Percentiles rank a stretch among this genome's conserved stretches.
phyloP scores from a whole-genome alignment of 2,797 vertebrate genomes.

The Chelmon rostratus region DNA sequence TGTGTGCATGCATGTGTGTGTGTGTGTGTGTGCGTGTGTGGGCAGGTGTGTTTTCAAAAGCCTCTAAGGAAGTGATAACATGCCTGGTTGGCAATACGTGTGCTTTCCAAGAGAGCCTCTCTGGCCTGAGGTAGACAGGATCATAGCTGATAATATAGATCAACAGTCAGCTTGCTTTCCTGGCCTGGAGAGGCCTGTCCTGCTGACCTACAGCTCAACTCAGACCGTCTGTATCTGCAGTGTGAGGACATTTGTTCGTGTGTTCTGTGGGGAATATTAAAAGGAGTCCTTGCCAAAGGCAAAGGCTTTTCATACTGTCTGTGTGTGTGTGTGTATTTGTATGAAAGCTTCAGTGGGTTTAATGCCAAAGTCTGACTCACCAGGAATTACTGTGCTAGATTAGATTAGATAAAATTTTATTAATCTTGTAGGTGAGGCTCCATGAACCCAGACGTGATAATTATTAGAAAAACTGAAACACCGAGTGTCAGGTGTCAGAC shows the following conservation, averaged over 20 bases:
- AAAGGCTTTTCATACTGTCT: neutral
- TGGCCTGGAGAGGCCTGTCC: neutral
- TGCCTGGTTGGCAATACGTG: neutral
- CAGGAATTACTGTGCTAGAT: neutral
- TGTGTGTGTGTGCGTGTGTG: no score
- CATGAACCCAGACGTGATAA: neutral
- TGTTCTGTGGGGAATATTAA: neutral
- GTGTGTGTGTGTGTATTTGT: neutral
- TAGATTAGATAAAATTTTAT: no score
- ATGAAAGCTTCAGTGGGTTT: neutral
- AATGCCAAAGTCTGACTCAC: neutral
- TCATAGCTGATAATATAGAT: neutral
- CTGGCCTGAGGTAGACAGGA: neutral
- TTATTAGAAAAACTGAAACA: neutral
- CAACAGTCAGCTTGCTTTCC: slow-evolving; percentile 1
- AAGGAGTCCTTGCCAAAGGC: neutral
- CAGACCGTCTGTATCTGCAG: neutral
- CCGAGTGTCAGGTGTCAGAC: no score
- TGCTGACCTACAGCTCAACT: neutral
- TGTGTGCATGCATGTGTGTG: no score
- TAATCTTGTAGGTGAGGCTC: no score
- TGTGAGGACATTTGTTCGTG: neutral
- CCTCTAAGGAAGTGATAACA: neutral
- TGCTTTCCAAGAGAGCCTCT: neutral
- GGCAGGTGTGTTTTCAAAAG: neutral